Conservation (phyloP, 2,888 invertebrate species). For the Callyntrura guangdongensis region DNA sequence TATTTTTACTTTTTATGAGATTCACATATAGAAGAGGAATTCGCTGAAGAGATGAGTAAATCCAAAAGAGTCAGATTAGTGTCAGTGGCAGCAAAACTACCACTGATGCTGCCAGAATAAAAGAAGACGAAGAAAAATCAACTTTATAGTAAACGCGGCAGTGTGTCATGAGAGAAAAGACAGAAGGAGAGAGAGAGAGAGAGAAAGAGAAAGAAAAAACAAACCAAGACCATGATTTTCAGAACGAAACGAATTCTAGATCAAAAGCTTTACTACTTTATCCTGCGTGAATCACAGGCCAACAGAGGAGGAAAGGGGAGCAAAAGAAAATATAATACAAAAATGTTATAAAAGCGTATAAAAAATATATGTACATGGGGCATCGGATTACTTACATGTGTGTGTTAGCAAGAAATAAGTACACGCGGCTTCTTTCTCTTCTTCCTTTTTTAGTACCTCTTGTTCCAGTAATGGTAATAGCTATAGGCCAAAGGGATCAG, state of each 20-base stretch:
- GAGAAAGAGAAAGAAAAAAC: slow-evolving; percentile 28
- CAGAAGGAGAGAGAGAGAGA: not conserved
- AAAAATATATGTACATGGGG: slow-evolving; percentile 51
- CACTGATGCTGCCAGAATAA: not conserved
- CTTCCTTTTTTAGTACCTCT: slow-evolving; percentile 8
- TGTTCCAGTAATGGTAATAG: slow-evolving; percentile 21
- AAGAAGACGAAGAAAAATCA: slow-evolving; percentile 50
- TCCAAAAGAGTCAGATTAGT: slow-evolving; percentile 75
- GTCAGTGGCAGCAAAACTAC: slow-evolving; percentile 64
- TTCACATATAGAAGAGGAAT: slow-evolving; percentile 57
- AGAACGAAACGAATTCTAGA: slow-evolving; percentile 74
- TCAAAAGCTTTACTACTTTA: slow-evolving; percentile 75
- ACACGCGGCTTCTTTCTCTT: slow-evolving; percentile 29
- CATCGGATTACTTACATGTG: slow-evolving; percentile 74
- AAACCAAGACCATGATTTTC: slow-evolving; percentile 32
- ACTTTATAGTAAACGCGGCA: slow-evolving; percentile 18
- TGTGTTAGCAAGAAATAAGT: slow-evolving; percentile 63
- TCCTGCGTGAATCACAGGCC: slow-evolving; percentile 65
- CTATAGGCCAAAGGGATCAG: slow-evolving; percentile 66
- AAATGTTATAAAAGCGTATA: slow-evolving; percentile 37
- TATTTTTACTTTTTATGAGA: slow-evolving; percentile 72
- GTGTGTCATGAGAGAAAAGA: slow-evolving; percentile 34
- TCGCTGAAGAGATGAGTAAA: slow-evolving; percentile 70
- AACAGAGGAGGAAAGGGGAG: slow-evolving; percentile 19
- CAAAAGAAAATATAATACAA: slow-evolving; percentile 28